Base-by-base conservation (phyloP, 2,888 invertebrate genomes). In the Fissipunctia ypsillon region DNA sequence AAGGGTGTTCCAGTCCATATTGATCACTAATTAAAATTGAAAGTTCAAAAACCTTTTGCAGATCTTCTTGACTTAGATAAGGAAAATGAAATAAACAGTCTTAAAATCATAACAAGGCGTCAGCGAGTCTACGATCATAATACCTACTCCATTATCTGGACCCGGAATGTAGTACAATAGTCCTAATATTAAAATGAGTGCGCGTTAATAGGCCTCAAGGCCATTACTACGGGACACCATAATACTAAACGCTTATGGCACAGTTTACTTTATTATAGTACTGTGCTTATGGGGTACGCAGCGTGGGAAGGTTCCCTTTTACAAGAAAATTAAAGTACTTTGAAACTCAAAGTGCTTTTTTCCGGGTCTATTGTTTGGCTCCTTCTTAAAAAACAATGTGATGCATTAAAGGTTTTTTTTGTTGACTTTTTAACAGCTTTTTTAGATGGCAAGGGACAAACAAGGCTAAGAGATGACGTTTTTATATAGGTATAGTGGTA, bases 121-220 rank as follows among this genome's bases (percentile, higher is more conserved):
- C 68, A 35, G n/a, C 12, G 10, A 25, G 67, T 57, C 81, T 70
- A 35, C 45, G 0, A 16, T 35, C 31, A 3, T 50, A 65, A 57
- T 70, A 59, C 50, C 31, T 38, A 54, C 19, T 0, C 48, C 59
- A 68, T 80, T 74, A 57, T 25, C 25, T 48, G 59, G 4, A 45
- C 59, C 61, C 45, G 22, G 35, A 75, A 71, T 71, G 54, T 59
- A 22, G n/a, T 56, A 84, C 81, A 81, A 70, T 68, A 74, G 76
- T 72, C 65, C 76, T 81, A 67, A 72, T 84, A 76, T 76, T 81
- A 72, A 69, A 76, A 73, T 68, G 64, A 80, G 73, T 76, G 69
- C 69, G 72, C 12, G 31, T 48, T 81, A 84, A 76, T 84, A 68
- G 60, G 19, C 14, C 31, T 16, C 52, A 75, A 69, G 60, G 48